Base-by-base conservation (phyloP, 2,797 vertebrate genomes). In the Sebastes diaconus region DNA sequence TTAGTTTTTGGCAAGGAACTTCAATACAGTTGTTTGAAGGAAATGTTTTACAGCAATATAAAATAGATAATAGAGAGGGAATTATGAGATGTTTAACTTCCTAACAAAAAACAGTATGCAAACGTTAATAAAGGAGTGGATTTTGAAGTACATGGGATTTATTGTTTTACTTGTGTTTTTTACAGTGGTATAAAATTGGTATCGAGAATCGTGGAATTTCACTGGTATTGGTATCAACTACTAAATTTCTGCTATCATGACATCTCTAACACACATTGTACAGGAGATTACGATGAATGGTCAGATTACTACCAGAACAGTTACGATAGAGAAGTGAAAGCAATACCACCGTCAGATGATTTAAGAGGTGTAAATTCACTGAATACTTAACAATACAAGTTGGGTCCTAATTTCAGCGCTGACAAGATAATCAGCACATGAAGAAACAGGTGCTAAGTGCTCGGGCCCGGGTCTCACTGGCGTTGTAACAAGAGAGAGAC, bases 391-490 rank as follows among this genome's bases (percentile, higher is more conserved):
- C 24, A 59, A 60, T 36, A 25, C 36, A 59, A 52, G 36, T 27
- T 60, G 39, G 64, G 22, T 36, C n/a, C 20, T 59, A 60, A 34
- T 67, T 74, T 70, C 59, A 65, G 68, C 30, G 39, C 5, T 79
- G 79, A 89, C 73, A 70, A 73, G 79, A 77, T 78, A 73, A 85
- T 75, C 67, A 82, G 72, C 74, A 71, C 57, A 63, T 71, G 32
- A 57, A 59, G 46, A 69, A 72, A 88, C 84, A 92, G 84, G 85
- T 88, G 86, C 63, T 73, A 52, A 81, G 69, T 54, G 57, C 57
- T 65, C n/a, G 5, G 46, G 52, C 52, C 9, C 0, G 7, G 12
- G 36, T 65, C 64, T 73, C 16, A 30, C 9, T 69, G 71, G 16
- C 61, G 46, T 36, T 58, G 64, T 24, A 60, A 74, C 58, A 42